A percentile compares a stretch with the other conserved stretches of the same genome.
These are phyloP conservation scores for Heliconius melpomene DNA, from an alignment of 1,140 invertebrate species.

Conservation along the genomic window DNA sequence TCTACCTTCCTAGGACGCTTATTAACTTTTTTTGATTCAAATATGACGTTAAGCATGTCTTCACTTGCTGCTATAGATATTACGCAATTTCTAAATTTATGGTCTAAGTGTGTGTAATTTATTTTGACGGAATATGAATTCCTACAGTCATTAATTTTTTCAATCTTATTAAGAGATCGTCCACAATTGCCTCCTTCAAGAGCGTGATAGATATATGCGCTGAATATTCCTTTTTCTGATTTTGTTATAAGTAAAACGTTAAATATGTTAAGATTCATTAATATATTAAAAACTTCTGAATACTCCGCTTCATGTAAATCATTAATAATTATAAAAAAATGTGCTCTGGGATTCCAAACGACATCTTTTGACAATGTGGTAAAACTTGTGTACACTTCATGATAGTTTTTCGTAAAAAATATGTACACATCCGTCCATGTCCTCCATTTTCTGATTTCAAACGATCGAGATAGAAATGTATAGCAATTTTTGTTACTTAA, in stretches of 20 bases:
- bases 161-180: constrained; percentile 10
- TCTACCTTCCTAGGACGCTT: neutral
- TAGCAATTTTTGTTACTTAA: constrained; percentile 27
- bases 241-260: constrained; percentile 29
- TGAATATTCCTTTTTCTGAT: neutral
- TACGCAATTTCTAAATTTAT: constrained; percentile 27
- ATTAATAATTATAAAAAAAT: constrained; percentile 33
- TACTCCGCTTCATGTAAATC: constrained; percentile 22
- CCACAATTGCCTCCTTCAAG: constrained; percentile 34
- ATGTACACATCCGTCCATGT: constrained; percentile 29
- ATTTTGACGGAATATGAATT: constrained; percentile 14
- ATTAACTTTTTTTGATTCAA: constrained; percentile 20
- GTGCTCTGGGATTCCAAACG: constrained; percentile 38
- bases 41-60: constrained; percentile 38
- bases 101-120: constrained; percentile 16
- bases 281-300: constrained; percentile 31
- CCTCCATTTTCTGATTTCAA: constrained; percentile 18
- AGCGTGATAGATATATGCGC: constrained; percentile 33
- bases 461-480: constrained; percentile 20
- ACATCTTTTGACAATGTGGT: constrained; percentile 23
- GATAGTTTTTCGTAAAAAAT: constrained; percentile 21
- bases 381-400: constrained; percentile 20
- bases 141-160: constrained; percentile 27
- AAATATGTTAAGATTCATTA: constrained; percentile 32
- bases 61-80: constrained; percentile 27